Conservation (phyloP, 2,888 invertebrate genomes). For the Pterostichus madidus region DNA sequence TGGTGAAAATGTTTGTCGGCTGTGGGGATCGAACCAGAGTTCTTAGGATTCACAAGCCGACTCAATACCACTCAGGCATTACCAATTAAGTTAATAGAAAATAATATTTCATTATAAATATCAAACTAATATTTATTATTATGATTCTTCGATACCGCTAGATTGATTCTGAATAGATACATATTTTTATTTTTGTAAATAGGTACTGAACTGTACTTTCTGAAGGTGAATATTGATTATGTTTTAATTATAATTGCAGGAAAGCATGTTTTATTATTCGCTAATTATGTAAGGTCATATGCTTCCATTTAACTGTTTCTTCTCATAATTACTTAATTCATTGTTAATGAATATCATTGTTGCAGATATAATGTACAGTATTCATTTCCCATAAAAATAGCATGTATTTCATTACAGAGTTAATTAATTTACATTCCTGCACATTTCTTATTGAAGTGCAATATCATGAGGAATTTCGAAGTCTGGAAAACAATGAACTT, state of each 20-base stretch:
- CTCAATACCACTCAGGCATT: too few species aligned
- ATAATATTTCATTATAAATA: too few species aligned
- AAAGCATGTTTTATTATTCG: conserved; percentile 1
- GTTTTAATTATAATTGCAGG: conserved; percentile 14
- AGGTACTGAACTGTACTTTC: background rate
- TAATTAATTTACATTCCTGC: conserved; percentile 20
- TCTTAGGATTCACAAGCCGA: too few species aligned
- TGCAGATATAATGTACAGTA: background rate
- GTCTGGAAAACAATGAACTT: too few species aligned
- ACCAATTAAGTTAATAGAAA: too few species aligned
- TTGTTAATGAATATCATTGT: conserved; percentile 43
- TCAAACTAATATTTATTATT: background rate
- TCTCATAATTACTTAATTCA: conserved; percentile 36
- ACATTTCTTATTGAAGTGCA: background rate
- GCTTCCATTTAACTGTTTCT: conserved; percentile 24
- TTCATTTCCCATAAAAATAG: conserved; percentile 16
- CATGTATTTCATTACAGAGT: conserved; percentile 22
- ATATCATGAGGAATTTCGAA: too few species aligned
- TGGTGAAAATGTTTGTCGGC: too few species aligned
- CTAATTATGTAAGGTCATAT: conserved; percentile 38
- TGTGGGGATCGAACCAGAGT: too few species aligned
- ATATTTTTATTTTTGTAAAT: background rate
- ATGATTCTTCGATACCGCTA: background rate
- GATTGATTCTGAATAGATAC: background rate
- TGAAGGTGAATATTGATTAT: background rate